phyloP scores from a whole-genome alignment of 2,888 invertebrate species.

The Aphrophora alni region DNA sequence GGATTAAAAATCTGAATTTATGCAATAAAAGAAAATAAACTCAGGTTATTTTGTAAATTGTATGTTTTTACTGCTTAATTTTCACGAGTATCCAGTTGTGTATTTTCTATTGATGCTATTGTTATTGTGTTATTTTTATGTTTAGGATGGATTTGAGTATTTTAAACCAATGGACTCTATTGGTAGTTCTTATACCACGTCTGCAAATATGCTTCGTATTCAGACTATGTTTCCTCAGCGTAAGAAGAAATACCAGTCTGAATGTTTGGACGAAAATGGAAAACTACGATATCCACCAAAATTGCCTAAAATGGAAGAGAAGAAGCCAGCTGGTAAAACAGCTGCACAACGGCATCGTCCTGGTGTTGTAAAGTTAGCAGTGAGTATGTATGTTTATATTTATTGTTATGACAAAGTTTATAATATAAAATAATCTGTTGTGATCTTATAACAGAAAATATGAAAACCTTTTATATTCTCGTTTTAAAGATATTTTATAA shows the following conservation, averaged over 20 bases:
- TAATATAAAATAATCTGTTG: slow-evolving; percentile 55
- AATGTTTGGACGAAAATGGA: slow-evolving; percentile 60
- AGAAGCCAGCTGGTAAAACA: slow-evolving; percentile 52
- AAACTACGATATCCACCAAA: slow-evolving; percentile 66
- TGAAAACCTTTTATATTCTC: too few relatives aligned
- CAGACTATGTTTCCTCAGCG: slow-evolving; percentile 40
- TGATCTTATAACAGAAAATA: too few relatives aligned
- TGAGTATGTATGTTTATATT: slow-evolving; percentile 29
- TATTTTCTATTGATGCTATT: too few relatives aligned
- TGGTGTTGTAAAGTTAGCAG: slow-evolving; percentile 56
- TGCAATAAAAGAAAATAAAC: too few relatives aligned
- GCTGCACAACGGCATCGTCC: slow-evolving; percentile 54
- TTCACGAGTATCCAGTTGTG: too few relatives aligned
- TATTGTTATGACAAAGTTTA: slow-evolving; percentile 21
- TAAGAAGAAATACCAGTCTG: slow-evolving; percentile 41
- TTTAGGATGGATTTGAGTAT: slow-evolving; percentile 62
- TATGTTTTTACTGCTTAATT: too few relatives aligned
- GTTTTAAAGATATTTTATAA: too few relatives aligned
- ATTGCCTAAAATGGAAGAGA: slow-evolving; percentile 55
- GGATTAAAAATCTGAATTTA: too few relatives aligned
- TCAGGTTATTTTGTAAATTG: too few relatives aligned
- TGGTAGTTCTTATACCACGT: slow-evolving; percentile 67
- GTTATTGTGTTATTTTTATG: neutral
- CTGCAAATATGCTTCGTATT: slow-evolving; percentile 58
- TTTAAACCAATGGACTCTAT: slow-evolving; percentile 71